Evolutionary conservation across 2,113 vertebrate genomes (phyloP), one percentile per base, ranked within the genome.

Genomic region (Porphyrio hochstetteri): DNA sequence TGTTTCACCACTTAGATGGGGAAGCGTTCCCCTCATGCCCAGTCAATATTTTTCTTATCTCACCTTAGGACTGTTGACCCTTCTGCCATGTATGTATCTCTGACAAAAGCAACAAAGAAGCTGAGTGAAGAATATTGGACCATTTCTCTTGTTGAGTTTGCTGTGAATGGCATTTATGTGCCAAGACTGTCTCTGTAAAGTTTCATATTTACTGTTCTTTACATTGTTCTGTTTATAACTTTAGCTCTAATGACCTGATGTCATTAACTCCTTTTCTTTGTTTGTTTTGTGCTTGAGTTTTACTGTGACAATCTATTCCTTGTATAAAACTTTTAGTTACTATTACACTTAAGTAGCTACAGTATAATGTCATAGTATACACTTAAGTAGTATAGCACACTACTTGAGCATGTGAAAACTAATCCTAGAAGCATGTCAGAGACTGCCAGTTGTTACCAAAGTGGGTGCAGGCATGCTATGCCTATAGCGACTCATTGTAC

Each of bases 401-500:
- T 65, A 57, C 16, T 28, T 44, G 31, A 56, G 2, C 4, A 13
- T 13, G 4, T 70, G 46, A 81, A 78, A 81, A 81, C 8, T 11
- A 60, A 10, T n/a, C 50, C 4, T 19, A 64, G 72, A 88, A 80
- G 2, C 55, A 31, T 69, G 10, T 10, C 42, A 75, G 24, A 84
- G 84, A n/a, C 20, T 21, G 16, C 17, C 7, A 38, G 1, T 48
- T 85, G 16, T 50, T 64, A 42, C 2, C 20, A 64, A 79, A 64
- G 33, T 1, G 2, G 1, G 5, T 35, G 8, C 40, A 61, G 5
- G 16, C 14, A 10, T 21, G 8, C 2, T 21, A 35, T 33, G 8
- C 2, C 20, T 9, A 14, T 7, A 38, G 6, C 20, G 4, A 64
- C 44, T 59, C 20, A 90, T 10, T 8, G 5, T 44, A 46, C 7